These are phyloP conservation scores for Parambassis ranga DNA, from an alignment of 2,797 vertebrate genomes.

Conservation along the genomic window DNA sequence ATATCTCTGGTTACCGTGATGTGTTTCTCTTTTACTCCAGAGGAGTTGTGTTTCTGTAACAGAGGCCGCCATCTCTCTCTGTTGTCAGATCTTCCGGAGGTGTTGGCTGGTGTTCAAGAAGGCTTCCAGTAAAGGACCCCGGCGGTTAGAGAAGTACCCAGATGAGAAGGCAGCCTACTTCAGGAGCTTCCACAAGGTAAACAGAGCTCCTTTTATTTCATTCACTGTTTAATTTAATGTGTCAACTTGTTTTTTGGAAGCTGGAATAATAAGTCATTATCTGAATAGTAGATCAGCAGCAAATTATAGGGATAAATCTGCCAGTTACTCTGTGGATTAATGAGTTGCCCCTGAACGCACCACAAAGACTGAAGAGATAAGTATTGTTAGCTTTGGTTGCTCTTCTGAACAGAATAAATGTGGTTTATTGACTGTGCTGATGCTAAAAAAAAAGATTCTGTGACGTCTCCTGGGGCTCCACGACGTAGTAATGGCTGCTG, in stretches of 20 bases:
- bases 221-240: not conserved
- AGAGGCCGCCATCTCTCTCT: constrained; percentile 29
- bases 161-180: constrained; percentile 99
- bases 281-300: too few relatives aligned
- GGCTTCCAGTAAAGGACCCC: constrained; percentile 97
- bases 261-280: not conserved
- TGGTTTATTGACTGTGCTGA: too few relatives aligned
- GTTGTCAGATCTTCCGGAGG: constrained; percentile 92
- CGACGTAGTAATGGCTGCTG: too few relatives aligned
- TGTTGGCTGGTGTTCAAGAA: constrained; percentile 99
- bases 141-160: constrained; percentile 96
- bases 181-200: constrained; percentile 97
- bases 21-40: not conserved
- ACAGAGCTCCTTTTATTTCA: constrained; percentile 3
- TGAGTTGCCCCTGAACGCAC: too few relatives aligned
- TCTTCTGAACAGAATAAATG: too few relatives aligned
- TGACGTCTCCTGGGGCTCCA: too few relatives aligned
- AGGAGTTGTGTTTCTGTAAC: constrained; percentile 25
- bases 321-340: not conserved
- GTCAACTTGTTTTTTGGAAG: not conserved
- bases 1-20: constrained; percentile 9
- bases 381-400: too few relatives aligned
- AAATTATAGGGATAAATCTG: too few relatives aligned
- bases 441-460: too few relatives aligned
- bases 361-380: too few relatives aligned